phyloP scores from a whole-genome alignment of 35 echinoderm and acorn worm species.

The Apostichopus japonicus region DNA sequence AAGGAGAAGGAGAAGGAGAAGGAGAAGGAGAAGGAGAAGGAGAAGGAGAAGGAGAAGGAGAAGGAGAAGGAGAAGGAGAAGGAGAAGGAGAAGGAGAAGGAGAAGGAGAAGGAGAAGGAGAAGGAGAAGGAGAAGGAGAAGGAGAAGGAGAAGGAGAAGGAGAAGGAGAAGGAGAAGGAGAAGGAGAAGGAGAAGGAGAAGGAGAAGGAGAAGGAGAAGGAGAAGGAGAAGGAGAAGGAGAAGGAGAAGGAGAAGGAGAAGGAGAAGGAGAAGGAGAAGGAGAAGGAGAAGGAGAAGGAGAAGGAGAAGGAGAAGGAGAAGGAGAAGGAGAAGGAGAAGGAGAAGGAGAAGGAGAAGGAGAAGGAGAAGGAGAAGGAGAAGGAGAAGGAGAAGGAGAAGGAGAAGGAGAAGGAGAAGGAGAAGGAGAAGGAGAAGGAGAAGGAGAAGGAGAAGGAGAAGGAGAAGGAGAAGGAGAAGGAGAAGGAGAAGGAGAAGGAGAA shows the following conservation, averaged over 20 bases:
- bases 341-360: no score
- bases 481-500: no score
- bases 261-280: not conserved
- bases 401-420: no score
- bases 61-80: not conserved
- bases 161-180: slow-evolving; percentile 23
- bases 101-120: slow-evolving; percentile 27
- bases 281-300: slow-evolving; percentile 6
- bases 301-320: no score
- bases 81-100: slow-evolving; percentile 30
- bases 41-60: not conserved
- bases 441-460: no score
- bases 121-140: slow-evolving; percentile 22
- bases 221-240: slow-evolving; percentile 16
- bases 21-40: not conserved
- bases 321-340: no score
- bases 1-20: not conserved
- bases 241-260: slow-evolving; percentile 9
- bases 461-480: no score
- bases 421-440: no score
- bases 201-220: slow-evolving; percentile 31
- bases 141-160: slow-evolving; percentile 31
- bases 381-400: no score
- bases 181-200: slow-evolving; percentile 22
- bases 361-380: no score